Base-by-base conservation (phyloP, 1,140 invertebrate genomes). In the Eufriesea mexicana region DNA sequence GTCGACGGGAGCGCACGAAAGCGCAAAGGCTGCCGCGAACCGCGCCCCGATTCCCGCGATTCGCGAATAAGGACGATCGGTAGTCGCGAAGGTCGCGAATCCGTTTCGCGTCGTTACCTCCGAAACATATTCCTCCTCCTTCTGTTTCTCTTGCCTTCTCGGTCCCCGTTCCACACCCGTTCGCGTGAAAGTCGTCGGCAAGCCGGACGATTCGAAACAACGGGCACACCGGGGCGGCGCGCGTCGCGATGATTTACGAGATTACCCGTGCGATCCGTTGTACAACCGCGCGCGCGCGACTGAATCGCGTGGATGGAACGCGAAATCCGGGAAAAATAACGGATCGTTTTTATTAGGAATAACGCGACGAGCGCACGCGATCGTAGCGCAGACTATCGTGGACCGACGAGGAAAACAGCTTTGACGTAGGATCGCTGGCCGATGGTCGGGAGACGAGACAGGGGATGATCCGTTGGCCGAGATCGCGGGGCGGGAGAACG, bases 21-120 rank as follows among this genome's bases (percentile, higher is more conserved):
- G 62, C 55, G 74, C 25, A 59, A 66, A 77, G 51, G 45, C 64
- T 51, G 23, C 45, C 35, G 59, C 64, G 35, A 45, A 45, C 81
- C 72, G 79, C 74, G 75, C 75, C 86, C 75, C 54, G n/a, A 25
- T n/a, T n/a, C n/a, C n/a, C n/a, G 35, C 35, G 35, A 2, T 14
- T 28, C 20, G 28, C 62, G 79, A 84, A 88, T 86, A 84, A 87
- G 86, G 66, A 82, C 70, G 73, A 87, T 83, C 81, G 76, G 16
- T 79, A 59, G 55, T 10, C 59, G 16, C 25, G 59, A n/a, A 20
- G 20, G 25, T 35, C 18, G 73, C 45, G 59, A 25, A 9, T 25
- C 20, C 59, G 74, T 76, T 51, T 51, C 73, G 73, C 42, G 73
- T 64, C 74, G 74, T 76, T 76, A 35, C 25, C 74, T 45, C 0